Evolutionary conservation across 2,113 vertebrate genomes (phyloP).

Genomic region (Ondatra zibethicus): DNA sequence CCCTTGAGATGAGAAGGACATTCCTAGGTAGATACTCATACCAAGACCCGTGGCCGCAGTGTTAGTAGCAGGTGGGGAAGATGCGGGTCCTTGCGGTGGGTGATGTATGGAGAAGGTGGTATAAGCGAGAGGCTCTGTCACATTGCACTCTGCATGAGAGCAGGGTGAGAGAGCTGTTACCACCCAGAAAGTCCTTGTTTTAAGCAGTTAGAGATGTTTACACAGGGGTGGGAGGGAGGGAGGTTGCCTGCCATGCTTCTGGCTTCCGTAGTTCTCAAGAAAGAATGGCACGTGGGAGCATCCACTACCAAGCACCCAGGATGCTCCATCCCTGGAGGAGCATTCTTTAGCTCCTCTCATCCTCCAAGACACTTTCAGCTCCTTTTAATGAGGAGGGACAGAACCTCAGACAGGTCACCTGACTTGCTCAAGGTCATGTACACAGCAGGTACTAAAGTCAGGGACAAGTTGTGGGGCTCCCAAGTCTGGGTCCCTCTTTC

Average conservation of each 20-base stretch:
- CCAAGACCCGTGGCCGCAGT: background rate
- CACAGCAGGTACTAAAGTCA: background rate
- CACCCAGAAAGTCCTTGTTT: background rate
- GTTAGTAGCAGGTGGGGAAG: background rate
- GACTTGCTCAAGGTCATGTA: background rate
- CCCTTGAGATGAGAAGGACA: too few species aligned
- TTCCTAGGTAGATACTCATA: background rate
- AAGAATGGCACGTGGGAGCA: background rate
- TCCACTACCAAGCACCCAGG: accelerated
- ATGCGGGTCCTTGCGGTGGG: too few species aligned
- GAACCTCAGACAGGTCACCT: background rate
- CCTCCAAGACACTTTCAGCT: accelerated
- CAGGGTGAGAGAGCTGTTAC: too few species aligned
- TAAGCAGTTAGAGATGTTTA: background rate
- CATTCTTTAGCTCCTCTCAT: too few species aligned
- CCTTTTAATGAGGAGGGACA: too few species aligned
- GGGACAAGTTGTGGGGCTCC: background rate
- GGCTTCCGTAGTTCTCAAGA: background rate
- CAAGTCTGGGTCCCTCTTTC: background rate
- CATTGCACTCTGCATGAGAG: accelerated
- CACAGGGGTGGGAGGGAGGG: background rate
- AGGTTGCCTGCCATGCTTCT: background rate
- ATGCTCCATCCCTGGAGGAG: accelerated
- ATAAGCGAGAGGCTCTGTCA: background rate
- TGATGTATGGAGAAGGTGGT: accelerated